Evolutionary conservation across 2,888 invertebrate genomes (phyloP), one percentile per base, ranked within the genome.

Genomic region (Drosophila infuscata): DNA sequence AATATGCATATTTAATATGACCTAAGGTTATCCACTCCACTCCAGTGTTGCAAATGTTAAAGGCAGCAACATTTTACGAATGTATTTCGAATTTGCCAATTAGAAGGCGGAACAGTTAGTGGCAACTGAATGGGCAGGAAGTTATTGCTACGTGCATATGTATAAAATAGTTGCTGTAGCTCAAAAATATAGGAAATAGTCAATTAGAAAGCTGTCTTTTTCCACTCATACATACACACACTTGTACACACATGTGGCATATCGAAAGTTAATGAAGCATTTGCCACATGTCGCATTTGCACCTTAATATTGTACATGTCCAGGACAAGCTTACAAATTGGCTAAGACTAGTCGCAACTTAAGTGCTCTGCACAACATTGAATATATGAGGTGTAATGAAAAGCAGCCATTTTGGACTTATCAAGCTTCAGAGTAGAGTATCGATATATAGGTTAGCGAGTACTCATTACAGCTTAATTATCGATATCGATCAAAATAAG

Each of bases 161-260:
- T 46, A 46, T 62, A 30, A 32, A 49, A 56, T 49, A 43, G 78
- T 25, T 25, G 20, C 20, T 25, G 20, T 25, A 25, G 20, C 20
- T 0, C 57, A 58, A n/a, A 59, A 74, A 59, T 72, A 68, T 62
- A 76, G 83, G 81, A 82, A 82, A 74, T 76, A 52, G 76, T 58
- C 81, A 82, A 80, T 81, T 80, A 76, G 60, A 68, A 46, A 64
- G 58, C 54, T 65, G 52, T 66, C 70, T 64, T 71, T 60, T 25
- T 17, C 29, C 15, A 9, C 7, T 20, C 20, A 25, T 59, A 57
- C 20, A 25, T 59, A 57, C 49, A 43, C 8, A 35, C 35, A 62
- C 32, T 17, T 43, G 2, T 5, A 33, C 29, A 20, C 30, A n/a
- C 41, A 35, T 36, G 43, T 17, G 60, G 59, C 66, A 74, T 74